Base-by-base conservation (phyloP, 2,888 invertebrate species). In the Clusia tigrina region DNA sequence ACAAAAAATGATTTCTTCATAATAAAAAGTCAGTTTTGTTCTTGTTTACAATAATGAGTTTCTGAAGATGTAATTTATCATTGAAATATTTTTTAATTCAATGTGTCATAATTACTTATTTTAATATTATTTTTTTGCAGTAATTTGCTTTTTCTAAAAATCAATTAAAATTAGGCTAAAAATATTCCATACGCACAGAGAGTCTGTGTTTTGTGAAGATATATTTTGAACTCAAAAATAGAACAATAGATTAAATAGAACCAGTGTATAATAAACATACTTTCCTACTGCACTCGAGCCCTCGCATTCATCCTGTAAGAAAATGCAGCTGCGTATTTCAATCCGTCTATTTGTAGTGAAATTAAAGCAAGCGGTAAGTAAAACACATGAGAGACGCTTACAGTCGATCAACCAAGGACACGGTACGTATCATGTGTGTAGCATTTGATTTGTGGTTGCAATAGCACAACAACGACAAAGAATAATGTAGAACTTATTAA, bases 211-310 rank as follows among this genome's bases (percentile, higher is more conserved):
- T 20, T 18, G 20, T 48, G 48, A 20, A 22, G 15, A 42, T 42
- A 42, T 42, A 9, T 12, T 32, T 42, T 42, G n/a, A 42, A 42
- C 10, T n/a, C 3, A 15, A 42, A 10, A 42, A 42, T n/a, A 42
- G n/a, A 42, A 10, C 3, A 42, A 15, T n/a, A 15, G 5, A 9
- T 6, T n/a, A 42, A 3, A 42, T 15, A 42, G n/a, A 48, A 48
- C 18, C 48, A 48, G 22, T 42, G 42, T 32, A n/a, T n/a, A n/a
- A 17, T 48, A 48, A 22, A 74, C 74, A 74, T 74, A 74, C 74
- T 74, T 77, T 77, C 77, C 76, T 73, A 74, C 73, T 76, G 77
- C 74, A 70, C 76, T 69, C 77, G 76, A 74, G 74, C 74, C 77
- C 74, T 74, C 76, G 69, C 48, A 48, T 15, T 48, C 48, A 48